These are phyloP conservation scores for Malurus splendens DNA, from an alignment of 2,797 vertebrate genomes.

Conservation along the genomic window DNA sequence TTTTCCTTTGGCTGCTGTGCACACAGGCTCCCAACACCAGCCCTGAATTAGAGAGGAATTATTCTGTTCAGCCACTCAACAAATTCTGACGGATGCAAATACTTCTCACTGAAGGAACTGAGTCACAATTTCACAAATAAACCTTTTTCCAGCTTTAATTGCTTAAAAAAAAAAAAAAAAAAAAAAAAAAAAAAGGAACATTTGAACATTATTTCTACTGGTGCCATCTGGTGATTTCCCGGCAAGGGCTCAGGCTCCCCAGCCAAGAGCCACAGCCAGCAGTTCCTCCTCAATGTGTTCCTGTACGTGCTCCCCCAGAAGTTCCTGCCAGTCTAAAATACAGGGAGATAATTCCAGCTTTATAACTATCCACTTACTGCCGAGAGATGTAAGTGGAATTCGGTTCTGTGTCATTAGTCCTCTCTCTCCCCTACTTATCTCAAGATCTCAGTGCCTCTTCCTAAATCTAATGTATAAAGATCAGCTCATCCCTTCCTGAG, in stretches of 20 bases:
- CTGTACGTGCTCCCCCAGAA: not conserved
- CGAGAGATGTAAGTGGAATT: not conserved
- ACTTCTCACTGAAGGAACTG: constrained; percentile 27
- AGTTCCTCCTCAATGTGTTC: not conserved
- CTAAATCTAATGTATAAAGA: not conserved
- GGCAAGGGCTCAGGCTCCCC: not conserved
- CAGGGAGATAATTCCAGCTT: not conserved
- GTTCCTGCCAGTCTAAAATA: not conserved
- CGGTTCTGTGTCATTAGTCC: not conserved
- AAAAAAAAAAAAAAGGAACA: not conserved
- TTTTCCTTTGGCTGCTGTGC: not conserved
- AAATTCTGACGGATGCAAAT: constrained; percentile 30
- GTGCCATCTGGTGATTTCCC: constrained; percentile 47
- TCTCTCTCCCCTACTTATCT: not conserved
- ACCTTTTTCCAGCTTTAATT: constrained; percentile 12
- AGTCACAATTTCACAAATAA: constrained; percentile 37
- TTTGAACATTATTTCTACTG: not conserved
- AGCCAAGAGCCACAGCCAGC: not conserved
- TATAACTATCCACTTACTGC: not conserved
- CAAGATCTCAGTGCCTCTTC: not conserved
- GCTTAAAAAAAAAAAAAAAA: not conserved
- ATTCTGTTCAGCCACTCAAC: constrained; percentile 12
- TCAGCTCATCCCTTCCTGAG: not conserved
- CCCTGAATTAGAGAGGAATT: constrained; percentile 10
- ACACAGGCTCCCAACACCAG: not conserved